Evolutionary conservation across 2,888 invertebrate genomes (phyloP).

Genomic region (Antheraea yamamai): DNA sequence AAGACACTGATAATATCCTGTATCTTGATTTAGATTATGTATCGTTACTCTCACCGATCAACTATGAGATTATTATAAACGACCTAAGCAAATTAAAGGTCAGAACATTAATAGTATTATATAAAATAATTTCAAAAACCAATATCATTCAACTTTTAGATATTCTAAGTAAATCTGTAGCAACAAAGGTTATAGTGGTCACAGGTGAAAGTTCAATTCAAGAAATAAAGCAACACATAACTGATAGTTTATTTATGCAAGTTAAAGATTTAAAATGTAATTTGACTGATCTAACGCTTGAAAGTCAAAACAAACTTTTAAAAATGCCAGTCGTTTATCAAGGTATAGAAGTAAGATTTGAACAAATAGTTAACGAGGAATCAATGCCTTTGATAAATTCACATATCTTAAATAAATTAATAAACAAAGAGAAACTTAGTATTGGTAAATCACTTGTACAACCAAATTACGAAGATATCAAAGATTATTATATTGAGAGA

Average conservation of each 20-base stretch:
- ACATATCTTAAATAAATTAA: slow-evolving; percentile 17
- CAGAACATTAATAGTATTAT: slow-evolving; percentile 13
- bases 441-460: slow-evolving; percentile 17
- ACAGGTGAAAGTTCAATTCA: slow-evolving; percentile 2
- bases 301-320: slow-evolving; percentile 16
- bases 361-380: slow-evolving; percentile 11
- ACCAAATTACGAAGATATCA: slow-evolving; percentile 18
- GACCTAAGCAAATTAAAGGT: slow-evolving; percentile 5
- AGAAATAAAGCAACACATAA: neutral
- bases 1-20: neutral
- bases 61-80: neutral
- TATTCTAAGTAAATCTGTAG: neutral
- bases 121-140: neutral
- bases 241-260: neutral
- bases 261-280: slow-evolving; percentile 13
- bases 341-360: slow-evolving; percentile 18
- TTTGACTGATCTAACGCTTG: slow-evolving; percentile 15
- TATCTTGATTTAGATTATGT: slow-evolving; percentile 15
- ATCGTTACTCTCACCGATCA: neutral
- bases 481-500: slow-evolving; percentile 21
- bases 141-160: slow-evolving; percentile 4
- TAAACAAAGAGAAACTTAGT: slow-evolving; percentile 16
- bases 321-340: slow-evolving; percentile 18
- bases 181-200: slow-evolving; percentile 13
- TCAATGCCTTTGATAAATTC: slow-evolving; percentile 16